phyloP scores from a whole-genome alignment of 2,888 invertebrate species.

The Glaucopsyche alexis region DNA sequence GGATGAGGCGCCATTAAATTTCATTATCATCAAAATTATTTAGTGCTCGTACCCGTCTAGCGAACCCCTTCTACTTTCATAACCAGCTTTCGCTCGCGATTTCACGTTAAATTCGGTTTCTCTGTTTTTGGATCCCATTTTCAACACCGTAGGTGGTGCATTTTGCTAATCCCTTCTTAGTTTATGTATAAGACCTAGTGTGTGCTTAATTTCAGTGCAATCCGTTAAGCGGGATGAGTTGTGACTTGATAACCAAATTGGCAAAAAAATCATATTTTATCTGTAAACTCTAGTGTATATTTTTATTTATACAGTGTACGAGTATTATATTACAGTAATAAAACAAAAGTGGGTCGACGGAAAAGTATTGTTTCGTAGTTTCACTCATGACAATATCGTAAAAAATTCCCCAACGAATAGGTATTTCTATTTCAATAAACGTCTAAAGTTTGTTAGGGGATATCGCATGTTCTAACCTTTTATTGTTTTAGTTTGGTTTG shows the following conservation, averaged over 20 bases:
- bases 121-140: not conserved
- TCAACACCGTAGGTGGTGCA: not conserved
- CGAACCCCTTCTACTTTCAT: not conserved
- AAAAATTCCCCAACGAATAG: not conserved
- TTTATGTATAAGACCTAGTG: not conserved
- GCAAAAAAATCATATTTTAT: no score
- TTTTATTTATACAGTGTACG: not conserved
- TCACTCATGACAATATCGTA: constrained; percentile 16
- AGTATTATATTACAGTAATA: not conserved
- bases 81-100: not conserved
- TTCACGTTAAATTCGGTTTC: no score
- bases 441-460: constrained; percentile 21
- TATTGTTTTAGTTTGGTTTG: constrained; percentile 20
- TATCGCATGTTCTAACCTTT: constrained; percentile 1
- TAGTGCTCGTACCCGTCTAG: constrained; percentile 34
- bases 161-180: not conserved
- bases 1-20: constrained; percentile 35
- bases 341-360: not conserved
- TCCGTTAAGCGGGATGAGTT: not conserved
- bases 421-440: constrained; percentile 26
- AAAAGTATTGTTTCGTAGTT: constrained; percentile 3
- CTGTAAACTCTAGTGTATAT: not conserved
- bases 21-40: constrained; percentile 36
- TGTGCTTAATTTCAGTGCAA: no score
- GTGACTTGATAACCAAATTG: no score